Conservation (phyloP, 2,797 vertebrate genomes). For the Mareca penelope region DNA sequence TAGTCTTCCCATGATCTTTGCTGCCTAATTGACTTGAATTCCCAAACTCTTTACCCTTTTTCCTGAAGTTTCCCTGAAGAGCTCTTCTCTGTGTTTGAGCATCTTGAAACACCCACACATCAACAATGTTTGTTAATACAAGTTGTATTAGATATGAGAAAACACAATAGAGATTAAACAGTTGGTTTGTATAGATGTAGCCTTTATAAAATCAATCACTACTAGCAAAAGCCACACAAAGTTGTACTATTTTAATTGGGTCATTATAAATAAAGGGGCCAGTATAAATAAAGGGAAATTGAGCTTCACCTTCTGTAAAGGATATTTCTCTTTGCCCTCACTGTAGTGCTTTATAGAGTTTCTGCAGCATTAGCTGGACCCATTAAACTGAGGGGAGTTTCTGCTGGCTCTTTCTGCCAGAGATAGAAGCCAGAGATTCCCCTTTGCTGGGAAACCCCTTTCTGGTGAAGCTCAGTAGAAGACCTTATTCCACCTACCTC, state of each 20-base stretch:
- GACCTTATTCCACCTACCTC: background rate
- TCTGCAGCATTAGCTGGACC: background rate
- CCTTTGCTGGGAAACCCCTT: conserved; percentile 21
- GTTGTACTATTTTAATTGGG: background rate
- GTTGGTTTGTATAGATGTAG: background rate
- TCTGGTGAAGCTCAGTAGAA: background rate
- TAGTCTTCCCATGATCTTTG: background rate
- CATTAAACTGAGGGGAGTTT: background rate
- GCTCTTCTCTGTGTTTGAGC: background rate
- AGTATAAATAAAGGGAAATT: background rate
- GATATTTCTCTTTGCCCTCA: background rate
- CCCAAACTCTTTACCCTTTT: background rate
- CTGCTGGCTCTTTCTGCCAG: background rate
- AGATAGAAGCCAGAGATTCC: conserved; percentile 18
- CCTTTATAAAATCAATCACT: background rate
- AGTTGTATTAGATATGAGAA: background rate
- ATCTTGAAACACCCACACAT: background rate
- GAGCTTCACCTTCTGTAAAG: background rate
- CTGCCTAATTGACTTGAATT: background rate
- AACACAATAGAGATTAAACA: background rate
- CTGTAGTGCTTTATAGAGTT: background rate
- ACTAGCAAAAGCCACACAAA: background rate
- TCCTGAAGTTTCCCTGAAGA: background rate
- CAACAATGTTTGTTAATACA: background rate
- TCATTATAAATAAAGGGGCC: background rate